Evolutionary conservation across 2,797 vertebrate genomes (phyloP), one percentile per base, ranked within the genome.

Genomic region (Acrossocheilus wenchowensis): DNA sequence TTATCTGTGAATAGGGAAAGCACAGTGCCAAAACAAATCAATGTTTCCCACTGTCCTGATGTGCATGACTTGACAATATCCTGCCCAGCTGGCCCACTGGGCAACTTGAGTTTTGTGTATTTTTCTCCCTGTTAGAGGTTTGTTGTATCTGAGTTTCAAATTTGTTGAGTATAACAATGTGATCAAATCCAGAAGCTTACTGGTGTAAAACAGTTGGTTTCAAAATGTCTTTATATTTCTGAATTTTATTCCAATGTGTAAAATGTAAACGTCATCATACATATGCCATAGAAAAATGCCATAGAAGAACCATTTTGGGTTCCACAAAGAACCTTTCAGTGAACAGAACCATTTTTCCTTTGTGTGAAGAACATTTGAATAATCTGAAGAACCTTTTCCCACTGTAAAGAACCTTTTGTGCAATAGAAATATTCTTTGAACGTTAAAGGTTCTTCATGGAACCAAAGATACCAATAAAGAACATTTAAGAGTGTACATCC

Each of bases 1-100:
- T 95, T 94, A 95, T 96, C 95, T 93, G 93, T 95, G 94, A 95
- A 95, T 94, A 93, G 92, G 91, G 92, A 81, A 90, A 91, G 91
- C 90, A 93, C 91, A 93, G 93, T 89, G 93, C 90, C 86, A 72
- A 91, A 93, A 92, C 88, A 89, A 92, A 90, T 91, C 74, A 80
- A 89, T 88, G 91, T 93, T 79, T 91, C 94, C 94, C 86, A 91
- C 93, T 94, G 94, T 92, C 92, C 92, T 89, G 92, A 83, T 84
- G 86, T 84, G 82, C 86, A 89, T 86, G 88, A 89, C 86, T 86
- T 84, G 86, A 90, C 89, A 88, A 88, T 86, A 90, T 88, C 79
- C 86, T 88, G 66, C 86, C 54, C 79, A 83, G 48, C 86, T 87
- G 77, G 81, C 66, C 81, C 82, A 82, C 85, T 84, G 52, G 82